These are phyloP conservation scores for Trissolcus japonicus DNA, from an alignment of 2,888 invertebrate genomes.

Conservation along the genomic window DNA sequence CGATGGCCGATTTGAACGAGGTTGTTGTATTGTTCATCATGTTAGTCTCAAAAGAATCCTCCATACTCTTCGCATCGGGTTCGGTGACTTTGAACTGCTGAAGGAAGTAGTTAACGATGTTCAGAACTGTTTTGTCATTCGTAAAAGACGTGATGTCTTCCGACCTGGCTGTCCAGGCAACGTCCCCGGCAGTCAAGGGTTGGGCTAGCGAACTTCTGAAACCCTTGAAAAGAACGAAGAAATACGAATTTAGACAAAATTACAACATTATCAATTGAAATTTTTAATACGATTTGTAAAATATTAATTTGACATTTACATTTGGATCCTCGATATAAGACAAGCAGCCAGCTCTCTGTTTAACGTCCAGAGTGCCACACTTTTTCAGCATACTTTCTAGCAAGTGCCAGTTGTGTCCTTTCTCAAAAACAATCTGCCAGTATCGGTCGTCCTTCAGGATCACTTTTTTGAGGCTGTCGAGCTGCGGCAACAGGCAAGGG, in stretches of 20 bases:
- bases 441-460: constrained; percentile 89
- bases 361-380: constrained; percentile 87
- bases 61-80: constrained; percentile 29
- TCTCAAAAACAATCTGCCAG: constrained; percentile 91
- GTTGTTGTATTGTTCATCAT: constrained; percentile 61
- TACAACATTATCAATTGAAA: too few species aligned
- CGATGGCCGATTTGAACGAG: constrained; percentile 58
- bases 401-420: constrained; percentile 89
- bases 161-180: constrained; percentile 82
- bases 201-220: constrained; percentile 87
- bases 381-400: constrained; percentile 83
- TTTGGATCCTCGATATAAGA: constrained; percentile 91
- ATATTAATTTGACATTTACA: constrained; percentile 59
- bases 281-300: not conserved
- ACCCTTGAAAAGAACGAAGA: constrained; percentile 77
- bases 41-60: constrained; percentile 57
- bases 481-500: constrained; percentile 91
- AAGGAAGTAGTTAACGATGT: constrained; percentile 84
- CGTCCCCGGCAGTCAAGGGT: constrained; percentile 85
- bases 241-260: too few species aligned
- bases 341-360: constrained; percentile 92
- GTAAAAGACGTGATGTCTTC: constrained; percentile 86
- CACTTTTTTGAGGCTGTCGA: constrained; percentile 85
- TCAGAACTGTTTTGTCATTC: constrained; percentile 83
- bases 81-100: constrained; percentile 62